These are phyloP conservation scores for Beaufortia kweichowensis DNA, from an alignment of 2,113 vertebrate species.

Conservation along the genomic window DNA sequence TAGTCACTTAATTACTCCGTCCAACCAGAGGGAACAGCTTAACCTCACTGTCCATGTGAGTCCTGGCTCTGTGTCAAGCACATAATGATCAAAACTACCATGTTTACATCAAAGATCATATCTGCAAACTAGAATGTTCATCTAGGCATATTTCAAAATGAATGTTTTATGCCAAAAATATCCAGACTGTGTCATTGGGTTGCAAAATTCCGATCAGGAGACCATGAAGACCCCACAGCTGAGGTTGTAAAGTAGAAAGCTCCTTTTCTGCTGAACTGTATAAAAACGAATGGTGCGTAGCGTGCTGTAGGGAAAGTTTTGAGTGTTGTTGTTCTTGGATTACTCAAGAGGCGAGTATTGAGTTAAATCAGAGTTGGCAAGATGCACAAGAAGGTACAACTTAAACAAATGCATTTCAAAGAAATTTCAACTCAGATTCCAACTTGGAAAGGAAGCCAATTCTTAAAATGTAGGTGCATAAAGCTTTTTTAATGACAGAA, in stretches of 20 bases:
- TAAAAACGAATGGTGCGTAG: no score
- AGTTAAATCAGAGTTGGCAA: neutral
- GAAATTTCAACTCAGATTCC: no score
- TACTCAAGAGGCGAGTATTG: neutral
- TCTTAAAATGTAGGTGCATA: neutral
- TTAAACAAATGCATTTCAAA: no score
- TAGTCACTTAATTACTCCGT: conserved; percentile 43
- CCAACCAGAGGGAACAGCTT: conserved; percentile 35
- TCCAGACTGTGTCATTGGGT: neutral
- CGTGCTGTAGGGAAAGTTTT: no score
- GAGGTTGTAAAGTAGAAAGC: neutral
- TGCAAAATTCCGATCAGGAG: neutral
- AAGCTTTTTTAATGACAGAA: neutral
- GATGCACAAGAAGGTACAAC: no score
- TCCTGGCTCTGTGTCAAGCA: conserved; percentile 10
- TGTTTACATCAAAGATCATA: neutral
- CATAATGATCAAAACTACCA: neutral
- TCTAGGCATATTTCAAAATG: neutral
- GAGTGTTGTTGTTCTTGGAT: no score
- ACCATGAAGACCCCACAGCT: neutral
- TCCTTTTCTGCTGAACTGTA: neutral
- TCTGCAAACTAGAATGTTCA: neutral
- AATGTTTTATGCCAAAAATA: neutral
- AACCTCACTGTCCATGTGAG: conserved; percentile 27
- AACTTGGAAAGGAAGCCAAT: no score